Percentiles rank a stretch among this genome's conserved stretches.
These are phyloP conservation scores for Sanderia malayensis DNA, from an alignment of 30 jellyfish, hydroid and myxozoan species.

Conservation along the genomic window DNA sequence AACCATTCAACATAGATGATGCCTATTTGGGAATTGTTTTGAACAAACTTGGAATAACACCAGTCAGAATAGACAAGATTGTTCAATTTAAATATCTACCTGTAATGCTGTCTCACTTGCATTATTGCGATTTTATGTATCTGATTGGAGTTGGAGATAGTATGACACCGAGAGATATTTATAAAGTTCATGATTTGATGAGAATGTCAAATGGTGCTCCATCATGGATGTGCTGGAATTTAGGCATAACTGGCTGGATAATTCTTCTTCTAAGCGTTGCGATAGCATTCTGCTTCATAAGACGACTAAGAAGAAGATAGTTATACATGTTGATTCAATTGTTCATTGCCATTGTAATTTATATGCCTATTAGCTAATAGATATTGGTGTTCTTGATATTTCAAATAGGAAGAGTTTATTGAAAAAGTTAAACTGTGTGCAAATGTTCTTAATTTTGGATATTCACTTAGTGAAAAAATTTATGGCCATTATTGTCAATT, in stretches of 20 bases:
- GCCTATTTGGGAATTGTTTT: constrained; percentile 83
- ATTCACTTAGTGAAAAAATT: too few relatives aligned
- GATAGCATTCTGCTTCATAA: too few relatives aligned
- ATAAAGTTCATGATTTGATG: constrained; percentile 56
- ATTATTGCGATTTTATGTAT: constrained; percentile 56
- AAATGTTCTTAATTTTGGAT: too few relatives aligned
- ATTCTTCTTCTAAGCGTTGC: neutral
- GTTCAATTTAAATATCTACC: constrained; percentile 61
- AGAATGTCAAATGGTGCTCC: constrained; percentile 21
- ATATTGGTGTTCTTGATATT: too few relatives aligned
- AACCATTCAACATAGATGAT: constrained; percentile 82
- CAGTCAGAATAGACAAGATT: constrained; percentile 29
- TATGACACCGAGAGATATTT: constrained; percentile 36
- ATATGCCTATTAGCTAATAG: too few relatives aligned
- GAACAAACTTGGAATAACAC: constrained; percentile 57
- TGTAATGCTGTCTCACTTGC: constrained; percentile 49
- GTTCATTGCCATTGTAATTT: too few relatives aligned
- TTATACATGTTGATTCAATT: too few relatives aligned
- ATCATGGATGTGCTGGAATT: constrained; percentile 48
- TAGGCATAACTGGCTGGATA: neutral
- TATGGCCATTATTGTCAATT: too few relatives aligned
- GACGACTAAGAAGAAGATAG: too few relatives aligned
- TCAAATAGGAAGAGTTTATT: too few relatives aligned
- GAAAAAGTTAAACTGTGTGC: too few relatives aligned
- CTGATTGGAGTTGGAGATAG: constrained; percentile 86